Conservation (phyloP, 2,113 vertebrate species). For the Pelusios castaneus region DNA sequence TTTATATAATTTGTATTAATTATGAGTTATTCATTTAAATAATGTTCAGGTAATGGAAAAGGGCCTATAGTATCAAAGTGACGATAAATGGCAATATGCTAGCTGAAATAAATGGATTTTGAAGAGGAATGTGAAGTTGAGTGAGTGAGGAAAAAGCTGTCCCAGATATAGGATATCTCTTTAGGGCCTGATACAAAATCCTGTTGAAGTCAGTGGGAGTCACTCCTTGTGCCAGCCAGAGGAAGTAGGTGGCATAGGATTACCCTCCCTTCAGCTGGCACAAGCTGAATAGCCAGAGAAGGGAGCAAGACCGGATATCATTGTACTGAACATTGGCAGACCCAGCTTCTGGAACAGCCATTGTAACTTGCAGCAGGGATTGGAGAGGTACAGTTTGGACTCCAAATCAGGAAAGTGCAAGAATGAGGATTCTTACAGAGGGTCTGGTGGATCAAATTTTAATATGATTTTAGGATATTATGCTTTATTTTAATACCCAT, state of each 20-base stretch:
- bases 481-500: neutral
- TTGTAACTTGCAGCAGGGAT: neutral
- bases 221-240: neutral
- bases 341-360: neutral
- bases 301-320: neutral
- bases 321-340: neutral
- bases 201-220: neutral
- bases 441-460: rapidly evolving
- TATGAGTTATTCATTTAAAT: neutral
- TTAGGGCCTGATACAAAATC: neutral
- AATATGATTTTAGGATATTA: neutral
- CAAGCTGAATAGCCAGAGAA: neutral
- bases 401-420: neutral
- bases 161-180: neutral
- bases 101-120: neutral
- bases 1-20: neutral
- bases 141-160: neutral
- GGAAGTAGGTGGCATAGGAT: neutral
- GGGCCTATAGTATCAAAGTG: neutral
- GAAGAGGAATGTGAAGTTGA: neutral
- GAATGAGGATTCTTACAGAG: neutral
- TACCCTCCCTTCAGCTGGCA: neutral
- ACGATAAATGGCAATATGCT: neutral
- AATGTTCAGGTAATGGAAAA: neutral
- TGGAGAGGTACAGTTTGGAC: neutral